A percentile compares a stretch with the other conserved stretches of the same genome.
Conservation (phyloP, 2,797 vertebrate genomes). For the Remorina albescens region DNA sequence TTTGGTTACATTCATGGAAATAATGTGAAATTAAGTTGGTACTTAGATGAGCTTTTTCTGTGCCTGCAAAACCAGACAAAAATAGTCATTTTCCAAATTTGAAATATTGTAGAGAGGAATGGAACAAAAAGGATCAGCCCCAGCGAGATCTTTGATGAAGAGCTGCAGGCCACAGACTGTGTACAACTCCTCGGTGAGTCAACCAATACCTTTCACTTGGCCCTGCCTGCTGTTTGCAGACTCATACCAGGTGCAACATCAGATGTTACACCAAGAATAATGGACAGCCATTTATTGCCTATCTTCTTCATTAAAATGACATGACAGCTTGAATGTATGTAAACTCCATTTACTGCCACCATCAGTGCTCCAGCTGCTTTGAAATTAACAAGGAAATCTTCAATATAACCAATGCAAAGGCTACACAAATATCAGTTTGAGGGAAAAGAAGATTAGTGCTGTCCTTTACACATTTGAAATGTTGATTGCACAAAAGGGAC, state of each 20-base stretch:
- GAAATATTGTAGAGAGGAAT: too few species aligned
- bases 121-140: too few species aligned
- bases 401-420: too few species aligned
- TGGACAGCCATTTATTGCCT: too few species aligned
- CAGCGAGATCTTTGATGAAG: not conserved
- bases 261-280: not conserved
- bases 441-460: not conserved
- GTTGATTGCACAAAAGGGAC: not conserved
- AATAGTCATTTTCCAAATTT: too few species aligned
- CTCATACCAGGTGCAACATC: not conserved
- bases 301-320: not conserved
- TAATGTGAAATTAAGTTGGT: too few species aligned
- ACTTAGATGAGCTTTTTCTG: too few species aligned
- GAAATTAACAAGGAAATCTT: too few species aligned
- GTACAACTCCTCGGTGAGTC: not conserved
- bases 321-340: not conserved
- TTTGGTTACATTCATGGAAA: too few species aligned
- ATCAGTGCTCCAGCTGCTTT: too few species aligned
- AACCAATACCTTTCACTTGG: not conserved
- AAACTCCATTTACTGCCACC: too few species aligned
- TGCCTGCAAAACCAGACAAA: too few species aligned
- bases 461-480: not conserved
- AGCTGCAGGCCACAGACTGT: not conserved
- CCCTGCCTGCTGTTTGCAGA: not conserved
- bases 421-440: not conserved